These are phyloP conservation scores for Ceraclea dissimilis DNA, from an alignment of 2,888 invertebrate genomes.

Conservation along the genomic window DNA sequence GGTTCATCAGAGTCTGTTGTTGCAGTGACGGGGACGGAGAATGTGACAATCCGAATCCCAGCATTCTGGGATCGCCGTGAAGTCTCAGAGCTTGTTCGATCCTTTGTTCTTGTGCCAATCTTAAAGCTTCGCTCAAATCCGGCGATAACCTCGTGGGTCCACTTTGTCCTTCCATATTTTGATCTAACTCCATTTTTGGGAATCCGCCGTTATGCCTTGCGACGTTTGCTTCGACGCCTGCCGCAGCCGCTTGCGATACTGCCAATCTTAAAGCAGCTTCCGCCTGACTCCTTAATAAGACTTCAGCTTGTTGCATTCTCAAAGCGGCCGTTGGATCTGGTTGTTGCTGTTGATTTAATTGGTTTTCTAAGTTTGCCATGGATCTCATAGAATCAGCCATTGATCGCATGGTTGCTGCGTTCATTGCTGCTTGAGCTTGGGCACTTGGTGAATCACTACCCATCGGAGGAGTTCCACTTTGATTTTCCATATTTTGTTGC, in stretches of 20 bases:
- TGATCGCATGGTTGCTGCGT: constrained; percentile 46
- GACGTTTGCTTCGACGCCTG: constrained; percentile 39
- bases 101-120: constrained; percentile 69
- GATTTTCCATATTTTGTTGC: constrained; percentile 27
- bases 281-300: constrained; percentile 74
- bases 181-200: constrained; percentile 28
- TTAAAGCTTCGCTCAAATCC: constrained; percentile 62
- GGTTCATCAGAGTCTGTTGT: constrained; percentile 32
- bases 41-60: constrained; percentile 61
- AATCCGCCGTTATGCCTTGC: constrained; percentile 44
- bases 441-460: constrained; percentile 39
- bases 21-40: constrained; percentile 41
- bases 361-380: constrained; percentile 39
- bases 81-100: constrained; percentile 75
- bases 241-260: constrained; percentile 63
- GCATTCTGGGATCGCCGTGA: constrained; percentile 70
- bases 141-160: constrained; percentile 55
- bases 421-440: constrained; percentile 48
- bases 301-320: constrained; percentile 73
- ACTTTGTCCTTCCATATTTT: constrained; percentile 35
- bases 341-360: constrained; percentile 31
- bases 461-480: constrained; percentile 37
- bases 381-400: constrained; percentile 47
- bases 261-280: constrained; percentile 77
- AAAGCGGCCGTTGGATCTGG: constrained; percentile 43